Percentiles rank a stretch among this genome's conserved stretches.
Evolutionary conservation across 2,888 invertebrate genomes (phyloP).

Genomic region (Drosophila kambysellisi): DNA sequence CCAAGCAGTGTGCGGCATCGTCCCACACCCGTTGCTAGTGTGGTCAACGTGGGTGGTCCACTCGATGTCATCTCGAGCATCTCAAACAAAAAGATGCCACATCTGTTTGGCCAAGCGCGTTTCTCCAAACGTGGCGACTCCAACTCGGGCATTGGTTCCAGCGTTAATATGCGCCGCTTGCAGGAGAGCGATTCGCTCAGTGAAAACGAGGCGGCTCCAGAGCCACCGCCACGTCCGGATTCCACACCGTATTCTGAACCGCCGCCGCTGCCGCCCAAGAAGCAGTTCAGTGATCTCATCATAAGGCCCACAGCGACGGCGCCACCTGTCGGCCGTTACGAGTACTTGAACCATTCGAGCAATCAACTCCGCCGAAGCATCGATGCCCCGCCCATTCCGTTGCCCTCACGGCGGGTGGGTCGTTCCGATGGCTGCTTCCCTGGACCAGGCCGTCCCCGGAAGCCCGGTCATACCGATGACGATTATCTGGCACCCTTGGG

Average conservation of each 20-base stretch:
- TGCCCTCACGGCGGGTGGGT: slow-evolving; percentile 86
- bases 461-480: slow-evolving; percentile 88
- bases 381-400: slow-evolving; percentile 87
- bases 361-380: slow-evolving; percentile 45
- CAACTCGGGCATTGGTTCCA: slow-evolving; percentile 76
- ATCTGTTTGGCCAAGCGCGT: slow-evolving; percentile 84
- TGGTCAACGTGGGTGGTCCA: slow-evolving; percentile 54
- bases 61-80: slow-evolving; percentile 86
- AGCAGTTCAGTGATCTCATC: slow-evolving; percentile 87
- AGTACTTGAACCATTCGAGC: slow-evolving; percentile 76
- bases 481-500: slow-evolving; percentile 89
- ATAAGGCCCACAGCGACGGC: slow-evolving; percentile 85
- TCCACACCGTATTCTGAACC: slow-evolving; percentile 87
- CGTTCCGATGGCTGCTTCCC: slow-evolving; percentile 86
- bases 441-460: slow-evolving; percentile 86
- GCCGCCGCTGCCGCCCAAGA: slow-evolving; percentile 91
- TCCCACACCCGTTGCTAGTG: slow-evolving; percentile 62
- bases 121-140: slow-evolving; percentile 83
- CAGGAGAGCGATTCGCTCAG: slow-evolving; percentile 85
- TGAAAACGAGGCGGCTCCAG: slow-evolving; percentile 85
- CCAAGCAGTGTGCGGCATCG: slow-evolving; percentile 74
- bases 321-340: slow-evolving; percentile 76
- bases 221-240: slow-evolving; percentile 85
- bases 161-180: slow-evolving; percentile 85
- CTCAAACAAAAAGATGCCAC: slow-evolving; percentile 85